Evolutionary conservation across 1,140 invertebrate genomes (phyloP).

Genomic region (Drosophila virilis): DNA sequence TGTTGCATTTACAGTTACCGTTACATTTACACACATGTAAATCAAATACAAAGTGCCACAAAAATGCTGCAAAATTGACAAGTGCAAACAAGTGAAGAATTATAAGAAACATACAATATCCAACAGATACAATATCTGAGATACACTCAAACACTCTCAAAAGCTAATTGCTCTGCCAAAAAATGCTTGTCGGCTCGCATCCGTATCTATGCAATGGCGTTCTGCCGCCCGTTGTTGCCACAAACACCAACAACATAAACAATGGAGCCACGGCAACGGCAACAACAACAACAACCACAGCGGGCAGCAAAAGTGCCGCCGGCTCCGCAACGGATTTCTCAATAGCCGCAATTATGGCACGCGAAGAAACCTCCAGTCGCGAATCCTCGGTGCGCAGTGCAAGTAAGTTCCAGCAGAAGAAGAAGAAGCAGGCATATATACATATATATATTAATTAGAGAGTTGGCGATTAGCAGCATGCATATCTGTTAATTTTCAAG

Average conservation of each 20-base stretch:
- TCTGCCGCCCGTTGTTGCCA: conserved; percentile 54
- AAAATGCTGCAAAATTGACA: conserved; percentile 40
- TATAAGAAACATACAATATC: conserved; percentile 26
- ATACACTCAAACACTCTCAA: conserved; percentile 16
- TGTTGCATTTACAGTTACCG: conserved; percentile 24
- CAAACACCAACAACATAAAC: conserved; percentile 44
- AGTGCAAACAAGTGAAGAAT: conserved; percentile 41
- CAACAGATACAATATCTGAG: conserved; percentile 24
- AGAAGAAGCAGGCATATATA: neutral
- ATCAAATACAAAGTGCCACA: conserved; percentile 19
- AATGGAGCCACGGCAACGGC: conserved; percentile 42
- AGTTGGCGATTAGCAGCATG: neutral
- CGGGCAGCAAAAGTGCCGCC: conserved; percentile 79
- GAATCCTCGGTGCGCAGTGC: conserved; percentile 84
- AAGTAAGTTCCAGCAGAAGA: conserved; percentile 68
- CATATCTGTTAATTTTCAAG: neutral
- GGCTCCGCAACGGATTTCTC: conserved; percentile 93
- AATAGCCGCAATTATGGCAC: conserved; percentile 96
- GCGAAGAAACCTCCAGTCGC: conserved; percentile 87
- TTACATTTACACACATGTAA: conserved; percentile 8
- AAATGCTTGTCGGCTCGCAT: conserved; percentile 82
- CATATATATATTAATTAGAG: neutral
- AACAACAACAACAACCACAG: conserved; percentile 51
- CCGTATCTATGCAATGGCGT: conserved; percentile 82
- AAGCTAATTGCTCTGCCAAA: conserved; percentile 41